Base-by-base conservation (phyloP, 1,140 invertebrate genomes). In the Eumaeus atala region DNA sequence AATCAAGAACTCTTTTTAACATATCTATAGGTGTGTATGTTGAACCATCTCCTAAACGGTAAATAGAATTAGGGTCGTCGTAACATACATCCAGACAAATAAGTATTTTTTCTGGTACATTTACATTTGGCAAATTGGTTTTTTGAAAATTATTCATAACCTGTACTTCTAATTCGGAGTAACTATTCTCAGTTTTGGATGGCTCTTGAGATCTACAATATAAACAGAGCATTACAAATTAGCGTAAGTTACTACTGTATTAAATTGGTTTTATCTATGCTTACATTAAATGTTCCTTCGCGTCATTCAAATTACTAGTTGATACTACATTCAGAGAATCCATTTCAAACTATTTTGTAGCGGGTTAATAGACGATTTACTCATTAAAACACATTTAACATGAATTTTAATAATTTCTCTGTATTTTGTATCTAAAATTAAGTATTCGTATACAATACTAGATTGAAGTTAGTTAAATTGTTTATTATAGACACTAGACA, bases 71-170 rank as follows among this genome's bases (percentile, higher is more conserved):
- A 48, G 90, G 85, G 64, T 89, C 89, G 67, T 92, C 91, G 70
- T 88, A 83, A 53, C 89, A 90, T n/a, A 91, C 77, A 72, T 94
- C 93, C 38, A 94, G 78, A 54, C 92, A 92, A 50, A 94, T 77
- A 14, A 92, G 75, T 44, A 92, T 91, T 66, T 84, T 90, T 62
- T 92, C 91, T 3, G 89, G 89, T n/a, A 90, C 79, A 79, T 92
- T 91, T 4, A 87, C 70, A 66, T 86, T 87, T 1, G 89, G 89
- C 36, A 90, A 60, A 64, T 82, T 82, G 51, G 76, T 78, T 34
- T 84, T 86, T 48, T 77, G 71, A 56, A 83, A 76, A 60, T 79
- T 84, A 9, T 67, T 67, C 16, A 86, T 67, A 6, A 75, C 67
- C 72, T 84, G 72, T 38, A 80, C 67, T 48, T 77, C 77, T 38